Percentiles rank a stretch among this genome's conserved stretches.
Evolutionary conservation across 1,140 invertebrate species (phyloP).

Genomic region (Argopecten irradians): DNA sequence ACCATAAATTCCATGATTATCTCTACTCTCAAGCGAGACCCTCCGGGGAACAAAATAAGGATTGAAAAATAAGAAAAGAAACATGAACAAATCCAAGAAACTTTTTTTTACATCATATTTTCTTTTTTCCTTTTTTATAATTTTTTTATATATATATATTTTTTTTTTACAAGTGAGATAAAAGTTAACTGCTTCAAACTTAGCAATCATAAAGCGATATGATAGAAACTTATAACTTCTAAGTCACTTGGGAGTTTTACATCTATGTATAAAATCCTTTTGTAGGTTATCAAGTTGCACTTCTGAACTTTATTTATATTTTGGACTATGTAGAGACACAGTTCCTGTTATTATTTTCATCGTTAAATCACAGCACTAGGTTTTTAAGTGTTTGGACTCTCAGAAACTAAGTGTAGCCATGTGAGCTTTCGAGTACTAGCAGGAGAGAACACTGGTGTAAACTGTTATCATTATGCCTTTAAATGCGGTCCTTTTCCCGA

Average conservation of each 20-base stretch:
- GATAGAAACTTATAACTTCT: constrained; percentile 10
- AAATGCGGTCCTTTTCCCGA: neutral
- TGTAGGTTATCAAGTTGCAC: neutral
- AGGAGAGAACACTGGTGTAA: neutral
- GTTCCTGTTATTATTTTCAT: neutral
- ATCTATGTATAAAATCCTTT: neutral
- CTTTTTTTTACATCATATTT: constrained; percentile 19
- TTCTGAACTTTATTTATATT: neutral
- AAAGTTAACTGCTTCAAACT: constrained; percentile 13
- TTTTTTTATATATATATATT: neutral
- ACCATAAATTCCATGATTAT: constrained; percentile 11
- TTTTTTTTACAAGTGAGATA: constrained; percentile 12
- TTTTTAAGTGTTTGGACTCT: neutral
- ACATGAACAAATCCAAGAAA: neutral
- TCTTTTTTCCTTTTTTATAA: neutral
- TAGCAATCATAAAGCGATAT: neutral
- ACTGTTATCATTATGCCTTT: constrained; percentile 11
- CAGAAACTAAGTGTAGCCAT: neutral
- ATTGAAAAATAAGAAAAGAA: neutral
- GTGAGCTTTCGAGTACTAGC: constrained; percentile 13
- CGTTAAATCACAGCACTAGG: constrained; percentile 5
- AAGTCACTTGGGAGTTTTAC: constrained; percentile 12
- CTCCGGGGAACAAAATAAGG: constrained; percentile 15
- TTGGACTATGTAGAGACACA: neutral
- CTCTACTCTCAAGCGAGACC: constrained; percentile 20